These are phyloP conservation scores for Drosophila antonietae DNA, from an alignment of 2,888 invertebrate genomes.

Conservation along the genomic window DNA sequence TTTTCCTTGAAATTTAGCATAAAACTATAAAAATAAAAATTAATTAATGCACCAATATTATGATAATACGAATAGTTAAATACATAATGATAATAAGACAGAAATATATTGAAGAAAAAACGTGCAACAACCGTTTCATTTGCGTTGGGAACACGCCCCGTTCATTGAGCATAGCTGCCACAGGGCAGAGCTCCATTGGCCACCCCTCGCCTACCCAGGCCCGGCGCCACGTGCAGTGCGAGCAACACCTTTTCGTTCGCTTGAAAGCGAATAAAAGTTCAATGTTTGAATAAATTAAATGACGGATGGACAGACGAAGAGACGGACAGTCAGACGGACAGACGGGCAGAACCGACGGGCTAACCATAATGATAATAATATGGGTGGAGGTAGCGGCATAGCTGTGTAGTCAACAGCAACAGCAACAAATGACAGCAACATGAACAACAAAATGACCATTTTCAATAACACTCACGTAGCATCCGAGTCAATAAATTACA, in stretches of 20 bases:
- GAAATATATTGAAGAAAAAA: slow-evolving; percentile 2
- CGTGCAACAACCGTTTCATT: slow-evolving; percentile 54
- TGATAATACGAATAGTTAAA: slow-evolving; percentile 9
- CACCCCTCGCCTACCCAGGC: neutral
- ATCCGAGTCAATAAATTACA: slow-evolving; percentile 75
- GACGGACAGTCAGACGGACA: slow-evolving; percentile 1
- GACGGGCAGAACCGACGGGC: slow-evolving; percentile 11
- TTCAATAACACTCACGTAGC: slow-evolving; percentile 78
- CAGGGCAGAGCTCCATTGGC: slow-evolving; percentile 1
- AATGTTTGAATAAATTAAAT: slow-evolving; percentile 75
- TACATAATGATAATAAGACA: slow-evolving; percentile 10
- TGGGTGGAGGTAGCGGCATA: slow-evolving; percentile 48
- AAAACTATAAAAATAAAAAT: slow-evolving; percentile 39
- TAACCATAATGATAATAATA: slow-evolving; percentile 40
- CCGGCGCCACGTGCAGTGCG: slow-evolving; percentile 15
- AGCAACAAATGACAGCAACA: slow-evolving; percentile 45
- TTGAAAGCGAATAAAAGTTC: slow-evolving; percentile 70
- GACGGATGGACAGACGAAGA: neutral
- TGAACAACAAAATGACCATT: slow-evolving; percentile 67
- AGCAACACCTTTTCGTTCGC: slow-evolving; percentile 42
- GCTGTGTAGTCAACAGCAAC: slow-evolving; percentile 24
- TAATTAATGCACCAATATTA: slow-evolving; percentile 16
- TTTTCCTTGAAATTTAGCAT: slow-evolving; percentile 70
- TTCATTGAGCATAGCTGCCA: slow-evolving; percentile 10
- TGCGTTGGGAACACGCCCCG: slow-evolving; percentile 28